phyloP scores from a whole-genome alignment of 2,888 invertebrate species.

The Atethmia centrago region DNA sequence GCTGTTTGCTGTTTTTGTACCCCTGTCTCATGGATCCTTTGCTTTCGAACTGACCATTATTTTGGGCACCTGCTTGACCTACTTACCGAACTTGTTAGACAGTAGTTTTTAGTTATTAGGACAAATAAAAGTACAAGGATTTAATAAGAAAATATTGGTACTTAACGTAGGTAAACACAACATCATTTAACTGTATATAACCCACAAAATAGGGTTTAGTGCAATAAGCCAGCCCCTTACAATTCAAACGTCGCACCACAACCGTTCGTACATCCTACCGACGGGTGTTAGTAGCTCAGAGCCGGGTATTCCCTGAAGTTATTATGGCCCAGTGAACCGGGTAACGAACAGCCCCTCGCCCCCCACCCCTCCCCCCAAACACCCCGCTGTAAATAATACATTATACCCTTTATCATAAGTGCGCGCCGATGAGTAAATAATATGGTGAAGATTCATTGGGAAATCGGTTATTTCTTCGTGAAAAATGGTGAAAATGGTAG shows the following conservation, averaged over 20 bases:
- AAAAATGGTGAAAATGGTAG: neutral
- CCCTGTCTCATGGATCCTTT: neutral
- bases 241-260: constrained; percentile 63
- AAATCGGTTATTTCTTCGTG: constrained; percentile 27
- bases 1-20: no score
- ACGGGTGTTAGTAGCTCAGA: constrained; percentile 83
- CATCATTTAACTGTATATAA: neutral
- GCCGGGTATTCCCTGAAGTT: constrained; percentile 88
- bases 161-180: no score
- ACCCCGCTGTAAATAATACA: constrained; percentile 83
- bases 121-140: no score
- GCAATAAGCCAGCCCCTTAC: neutral
- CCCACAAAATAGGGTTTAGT: neutral
- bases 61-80: no score
- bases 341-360: constrained; percentile 83
- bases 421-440: constrained; percentile 60
- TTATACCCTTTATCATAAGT: constrained; percentile 73
- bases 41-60: neutral
- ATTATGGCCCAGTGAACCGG: constrained; percentile 89
- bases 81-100: neutral
- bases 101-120: neutral
- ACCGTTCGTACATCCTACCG: constrained; percentile 53
- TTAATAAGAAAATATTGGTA: neutral
- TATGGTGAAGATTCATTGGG: constrained; percentile 49
- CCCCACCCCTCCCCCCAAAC: constrained; percentile 44